Evolutionary conservation across 2,113 vertebrate species (phyloP).

Genomic region (Nibea albiflora): DNA sequence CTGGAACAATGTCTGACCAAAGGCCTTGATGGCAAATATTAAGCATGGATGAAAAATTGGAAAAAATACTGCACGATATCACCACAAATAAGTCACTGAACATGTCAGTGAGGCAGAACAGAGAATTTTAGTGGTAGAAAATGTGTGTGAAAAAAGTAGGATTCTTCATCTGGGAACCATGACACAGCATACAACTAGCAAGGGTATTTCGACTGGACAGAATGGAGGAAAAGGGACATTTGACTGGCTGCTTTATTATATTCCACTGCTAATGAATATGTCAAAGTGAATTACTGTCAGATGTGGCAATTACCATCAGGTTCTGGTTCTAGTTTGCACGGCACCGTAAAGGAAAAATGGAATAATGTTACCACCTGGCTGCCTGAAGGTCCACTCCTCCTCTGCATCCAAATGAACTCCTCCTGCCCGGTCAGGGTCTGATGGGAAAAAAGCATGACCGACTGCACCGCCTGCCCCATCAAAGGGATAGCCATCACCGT

Average conservation of each 20-base stretch:
- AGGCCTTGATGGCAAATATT: neutral
- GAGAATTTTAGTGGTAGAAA: neutral
- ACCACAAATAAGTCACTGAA: neutral
- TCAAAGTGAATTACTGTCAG: neutral
- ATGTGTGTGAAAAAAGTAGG: neutral
- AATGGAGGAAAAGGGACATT: too few species aligned
- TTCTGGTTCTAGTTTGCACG: too few species aligned
- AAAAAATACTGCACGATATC: neutral
- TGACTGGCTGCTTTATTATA: too few species aligned
- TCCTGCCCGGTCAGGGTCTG: slow-evolving; percentile 76
- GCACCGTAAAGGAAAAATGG: neutral
- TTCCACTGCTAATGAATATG: neutral
- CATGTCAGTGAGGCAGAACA: neutral
- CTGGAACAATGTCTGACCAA: neutral
- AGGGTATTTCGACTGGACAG: too few species aligned
- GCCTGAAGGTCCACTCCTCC: slow-evolving; percentile 82
- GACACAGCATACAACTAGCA: too few species aligned
- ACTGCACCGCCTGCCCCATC: slow-evolving; percentile 80
- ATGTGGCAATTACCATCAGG: neutral
- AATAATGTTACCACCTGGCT: slow-evolving; percentile 64
- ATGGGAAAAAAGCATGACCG: slow-evolving; percentile 80
- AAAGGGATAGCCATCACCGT: slow-evolving; percentile 78
- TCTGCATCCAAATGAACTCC: slow-evolving; percentile 78
- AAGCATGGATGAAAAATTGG: neutral
- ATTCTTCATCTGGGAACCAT: too few species aligned